These are phyloP conservation scores for Colius striatus DNA, from an alignment of 2,113 vertebrate species.

Conservation along the genomic window DNA sequence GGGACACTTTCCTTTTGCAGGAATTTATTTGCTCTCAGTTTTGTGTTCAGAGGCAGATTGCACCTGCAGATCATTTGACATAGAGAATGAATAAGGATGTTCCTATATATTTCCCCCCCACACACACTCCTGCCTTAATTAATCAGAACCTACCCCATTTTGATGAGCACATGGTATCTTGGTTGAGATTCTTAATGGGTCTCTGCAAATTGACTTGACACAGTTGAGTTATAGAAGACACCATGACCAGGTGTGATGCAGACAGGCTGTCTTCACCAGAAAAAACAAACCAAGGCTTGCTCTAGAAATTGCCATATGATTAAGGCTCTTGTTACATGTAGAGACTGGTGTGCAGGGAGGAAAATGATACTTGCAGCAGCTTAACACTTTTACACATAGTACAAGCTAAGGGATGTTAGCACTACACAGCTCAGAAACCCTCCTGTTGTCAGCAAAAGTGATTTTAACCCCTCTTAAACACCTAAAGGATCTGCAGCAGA, in stretches of 20 bases:
- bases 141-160: not conserved
- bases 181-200: not conserved
- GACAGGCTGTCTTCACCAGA: fast-evolving
- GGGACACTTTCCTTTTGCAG: not conserved
- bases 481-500: not conserved
- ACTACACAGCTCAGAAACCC: not conserved
- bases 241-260: not conserved
- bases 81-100: fast-evolving
- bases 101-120: not conserved
- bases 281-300: not conserved
- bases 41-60: not conserved
- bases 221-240: fast-evolving
- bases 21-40: not conserved
- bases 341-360: fast-evolving
- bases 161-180: fast-evolving
- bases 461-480: fast-evolving
- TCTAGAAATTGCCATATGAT: not conserved
- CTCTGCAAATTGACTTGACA: not conserved
- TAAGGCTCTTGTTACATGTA: fast-evolving
- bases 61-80: not conserved
- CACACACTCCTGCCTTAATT: too few species aligned
- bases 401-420: fast-evolving
- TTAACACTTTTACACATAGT: too few species aligned
- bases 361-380: fast-evolving
- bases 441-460: fast-evolving